Base-by-base conservation (phyloP, 23 tunicate genomes). In the Halocynthia roretzi region DNA sequence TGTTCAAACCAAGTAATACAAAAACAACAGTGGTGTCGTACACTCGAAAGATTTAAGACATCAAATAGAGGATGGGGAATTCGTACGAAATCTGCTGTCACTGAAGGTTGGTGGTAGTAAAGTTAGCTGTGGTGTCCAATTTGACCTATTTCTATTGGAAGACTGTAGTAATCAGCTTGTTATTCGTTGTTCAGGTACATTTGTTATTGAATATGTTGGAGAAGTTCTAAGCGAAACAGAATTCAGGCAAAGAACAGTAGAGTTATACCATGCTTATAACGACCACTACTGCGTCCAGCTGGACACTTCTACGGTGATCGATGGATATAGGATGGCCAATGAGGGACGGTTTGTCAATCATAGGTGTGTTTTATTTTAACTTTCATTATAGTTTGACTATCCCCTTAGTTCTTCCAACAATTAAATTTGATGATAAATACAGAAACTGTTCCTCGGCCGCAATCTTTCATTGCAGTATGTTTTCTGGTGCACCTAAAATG, bases 181-280 rank as follows among this genome's bases (percentile, higher is more conserved):
- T 58, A 58, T 74, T 54, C 18, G 50, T 21, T 49, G n/a, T 63
- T 17, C 70, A 87, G 94, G 87, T 21, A 70, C 87, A 50, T 82
- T 83, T 70, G 55, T 92, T 7, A 53, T 92, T 79, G 92, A 92
- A 75, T 92, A 80, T 68, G 87, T 92, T 61, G 98, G 98, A n/a
- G 98, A 92, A 56, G 87, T 92, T 7, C 78, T 92, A 10, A 85
- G 87, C 74, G 88, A 89, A 52, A 55, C 75, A 40, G 88, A 84
- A 61, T 89, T 89, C 67, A 75, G 76, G 6, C 78, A 58, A 22
- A 82, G 96, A 10, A 55, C 77, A 54, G 62, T 76, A 7, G 85
- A 89, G 73, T 70, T 73, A 58, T 89, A 89, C 82, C 71, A 71
- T 52, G 79, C 83, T 12, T 83, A 83, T 52, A 75, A 58, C 63